Base-by-base conservation (phyloP, 2,888 invertebrate species). In the Meteorus colon region DNA sequence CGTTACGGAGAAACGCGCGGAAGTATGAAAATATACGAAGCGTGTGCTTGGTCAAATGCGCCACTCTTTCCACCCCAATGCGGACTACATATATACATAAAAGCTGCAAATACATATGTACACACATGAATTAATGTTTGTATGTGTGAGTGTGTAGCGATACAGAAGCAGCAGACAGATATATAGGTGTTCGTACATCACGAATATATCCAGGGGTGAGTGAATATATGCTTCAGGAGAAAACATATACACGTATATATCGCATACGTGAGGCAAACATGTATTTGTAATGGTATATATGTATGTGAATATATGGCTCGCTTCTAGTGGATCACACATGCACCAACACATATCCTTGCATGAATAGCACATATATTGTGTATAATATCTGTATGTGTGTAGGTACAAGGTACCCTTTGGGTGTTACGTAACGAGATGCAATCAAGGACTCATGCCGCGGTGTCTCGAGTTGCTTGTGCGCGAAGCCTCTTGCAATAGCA, bases 351-450 rank as follows among this genome's bases (percentile, higher is more conserved):
- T 31, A 62, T 27, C 4, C 16, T 5, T n/a, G n/a, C 19, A 12
- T n/a, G 27, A 69, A 41, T 41, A 12, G 41, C 59, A 27, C 59
- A 59, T 27, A 62, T 27, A 27, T 62, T 31, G 16, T 62, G 29
- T 27, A 62, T 31, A 55, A n/a, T 55, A 6, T 5, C n/a, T 48
- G 45, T 75, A 73, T 63, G 71, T 41, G 12, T 62, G 65, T 60
- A 70, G 65, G 37, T 48, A 16, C 66, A 74, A 71, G 75, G 74
- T 71, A 73, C 73, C 73, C 74, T 74, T 66, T 79, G 79, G 80
- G 77, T 79, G 78, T 79, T 78, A 77, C 79, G 78, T 82, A 77
- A 78, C 77, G 79, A 81, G 83, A 81, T 82, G 81, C 80, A 81
- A 83, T 83, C 81, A 81, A 78, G 78, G 80, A 76, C 80, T 79